Evolutionary conservation across 2,888 invertebrate species (phyloP), one percentile per base, ranked within the genome.

Genomic region (Lomographa bimaculata): DNA sequence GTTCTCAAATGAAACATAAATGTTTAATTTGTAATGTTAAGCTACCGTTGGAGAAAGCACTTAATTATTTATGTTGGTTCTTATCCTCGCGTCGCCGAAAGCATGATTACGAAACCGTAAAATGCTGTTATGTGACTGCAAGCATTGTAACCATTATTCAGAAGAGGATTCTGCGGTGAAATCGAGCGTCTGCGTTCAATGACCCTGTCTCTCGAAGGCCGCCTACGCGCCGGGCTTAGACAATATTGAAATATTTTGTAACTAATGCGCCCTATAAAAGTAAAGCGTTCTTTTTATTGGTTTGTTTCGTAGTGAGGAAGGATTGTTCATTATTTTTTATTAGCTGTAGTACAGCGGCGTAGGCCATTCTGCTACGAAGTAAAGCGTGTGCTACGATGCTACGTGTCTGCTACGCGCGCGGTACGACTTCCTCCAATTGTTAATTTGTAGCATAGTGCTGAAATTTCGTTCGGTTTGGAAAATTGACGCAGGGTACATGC

Each of bases 121-220:
- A 34, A 32, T 39, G 23, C 26, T 39, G 21, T 14, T 3, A 14
- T 14, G 14, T 14, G 14, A 2, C 14, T 14, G 14, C 18, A 39
- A 11, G 10, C 61, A 58, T 67, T 69, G 14, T 23, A 39, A 11
- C 16, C 61, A 58, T 67, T 69, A 67, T 72, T 68, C 62, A 62
- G 54, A 54, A 36, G 50, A 51, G 54, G 49, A 46, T 53, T 52
- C 54, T 57, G 38, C 34, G 44, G 39, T 43, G 41, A 59, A 68
- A 68, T 64, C 54, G 63, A 60, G 63, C 63, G 63, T 58, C 50
- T 58, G 52, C 57, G 71, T 67, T 71, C 69, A 47, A 57, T 60
- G 71, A 66, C 69, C 57, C 50, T 36, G 30, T 60, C 62, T 36
- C 29, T 10, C 21, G 26, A 28, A 54, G 27, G 37, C 26, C 50